Evolutionary conservation across 2,113 vertebrate species (phyloP).

Genomic region (Aviceda subcristata): DNA sequence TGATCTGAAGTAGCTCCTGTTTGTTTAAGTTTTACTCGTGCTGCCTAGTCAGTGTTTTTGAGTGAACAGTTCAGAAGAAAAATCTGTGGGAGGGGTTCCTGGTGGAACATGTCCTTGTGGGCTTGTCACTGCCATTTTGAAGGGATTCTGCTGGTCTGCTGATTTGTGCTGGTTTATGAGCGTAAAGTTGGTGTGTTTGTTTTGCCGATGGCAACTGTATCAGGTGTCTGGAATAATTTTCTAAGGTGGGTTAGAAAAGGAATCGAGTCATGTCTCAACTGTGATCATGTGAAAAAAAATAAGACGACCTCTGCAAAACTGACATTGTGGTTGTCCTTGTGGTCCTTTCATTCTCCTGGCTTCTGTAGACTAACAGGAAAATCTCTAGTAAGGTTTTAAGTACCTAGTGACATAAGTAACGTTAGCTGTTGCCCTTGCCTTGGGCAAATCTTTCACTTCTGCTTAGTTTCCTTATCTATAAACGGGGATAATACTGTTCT

Average conservation of each 20-base stretch:
- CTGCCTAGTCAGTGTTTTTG: not conserved
- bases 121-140: not conserved
- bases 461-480: not conserved
- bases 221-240: not conserved
- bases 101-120: not conserved
- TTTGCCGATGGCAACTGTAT: not conserved
- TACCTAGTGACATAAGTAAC: not conserved
- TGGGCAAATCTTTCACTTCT: not conserved
- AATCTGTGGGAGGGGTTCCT: not conserved
- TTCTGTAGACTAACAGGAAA: not conserved
- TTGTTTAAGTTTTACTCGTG: not conserved
- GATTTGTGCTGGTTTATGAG: not conserved
- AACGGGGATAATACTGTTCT: not conserved
- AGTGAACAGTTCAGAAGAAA: not conserved
- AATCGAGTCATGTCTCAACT: rapidly evolving
- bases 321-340: not conserved
- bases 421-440: not conserved
- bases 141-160: not conserved
- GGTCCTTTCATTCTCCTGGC: not conserved
- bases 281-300: not conserved
- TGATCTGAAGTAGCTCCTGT: not conserved
- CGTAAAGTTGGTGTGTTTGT: not conserved
- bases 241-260: not conserved
- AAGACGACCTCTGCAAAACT: not conserved
- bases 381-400: not conserved